phyloP scores from a whole-genome alignment of 2,797 vertebrate genomes.

The Pipistrellus kuhlii region DNA sequence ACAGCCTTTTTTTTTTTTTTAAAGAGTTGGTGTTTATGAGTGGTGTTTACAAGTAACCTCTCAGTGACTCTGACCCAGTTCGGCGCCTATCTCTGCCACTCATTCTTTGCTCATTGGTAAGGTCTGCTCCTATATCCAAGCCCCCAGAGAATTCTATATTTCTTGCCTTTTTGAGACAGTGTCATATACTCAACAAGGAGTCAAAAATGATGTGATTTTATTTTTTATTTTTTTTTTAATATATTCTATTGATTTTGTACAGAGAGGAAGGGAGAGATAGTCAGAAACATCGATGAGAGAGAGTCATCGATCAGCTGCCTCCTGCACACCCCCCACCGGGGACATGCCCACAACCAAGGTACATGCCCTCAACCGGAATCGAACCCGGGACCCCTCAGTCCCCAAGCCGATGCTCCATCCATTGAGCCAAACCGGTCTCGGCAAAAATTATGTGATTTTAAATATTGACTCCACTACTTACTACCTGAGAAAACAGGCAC shows the following conservation, averaged over 20 bases:
- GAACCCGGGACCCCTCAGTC: too few species aligned
- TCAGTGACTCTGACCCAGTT: background rate
- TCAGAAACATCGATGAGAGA: too few species aligned
- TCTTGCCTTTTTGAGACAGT: background rate
- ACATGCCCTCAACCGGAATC: too few species aligned
- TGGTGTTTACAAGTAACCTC: background rate
- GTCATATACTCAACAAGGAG: background rate
- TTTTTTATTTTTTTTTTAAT: too few species aligned
- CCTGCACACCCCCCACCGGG: too few species aligned
- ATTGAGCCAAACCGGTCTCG: too few species aligned
- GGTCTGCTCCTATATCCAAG: background rate
- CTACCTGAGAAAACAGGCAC: slow-evolving; percentile 11
- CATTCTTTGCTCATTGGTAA: background rate
- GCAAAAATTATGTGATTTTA: background rate
- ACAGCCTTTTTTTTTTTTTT: background rate
- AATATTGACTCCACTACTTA: slow-evolving; percentile 7
- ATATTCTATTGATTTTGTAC: too few species aligned
- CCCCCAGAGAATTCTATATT: background rate
- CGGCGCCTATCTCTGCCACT: background rate
- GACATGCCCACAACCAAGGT: too few species aligned
- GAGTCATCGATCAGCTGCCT: too few species aligned
- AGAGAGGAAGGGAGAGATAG: too few species aligned
- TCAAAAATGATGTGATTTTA: background rate
- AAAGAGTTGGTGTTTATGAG: background rate
- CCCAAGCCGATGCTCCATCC: too few species aligned